These are phyloP conservation scores for Nycticebus coucang DNA, from an alignment of 2,113 vertebrate species.

Conservation along the genomic window DNA sequence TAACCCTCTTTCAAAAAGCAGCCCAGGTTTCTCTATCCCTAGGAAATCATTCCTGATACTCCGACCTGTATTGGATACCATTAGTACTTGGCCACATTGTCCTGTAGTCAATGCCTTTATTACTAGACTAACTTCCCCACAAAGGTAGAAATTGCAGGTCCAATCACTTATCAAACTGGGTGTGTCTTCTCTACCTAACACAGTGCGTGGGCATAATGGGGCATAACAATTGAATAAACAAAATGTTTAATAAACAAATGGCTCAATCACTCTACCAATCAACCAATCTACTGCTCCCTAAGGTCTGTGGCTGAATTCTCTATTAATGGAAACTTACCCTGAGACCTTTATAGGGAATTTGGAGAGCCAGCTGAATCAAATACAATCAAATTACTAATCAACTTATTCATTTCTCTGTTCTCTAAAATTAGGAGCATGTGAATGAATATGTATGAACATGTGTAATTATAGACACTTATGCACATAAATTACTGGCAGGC, in stretches of 20 bases:
- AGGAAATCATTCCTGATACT: not conserved
- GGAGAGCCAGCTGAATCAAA: conserved; percentile 77
- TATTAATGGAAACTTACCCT: conserved; percentile 61
- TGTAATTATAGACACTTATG: conserved; percentile 81
- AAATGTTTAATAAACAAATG: conserved; percentile 52
- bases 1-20: not conserved
- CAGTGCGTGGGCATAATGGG: not conserved
- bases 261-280: not conserved
- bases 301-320: conserved; percentile 26
- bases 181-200: not conserved
- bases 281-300: not conserved
- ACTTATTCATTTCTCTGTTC: conserved; percentile 76
- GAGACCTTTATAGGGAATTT: conserved; percentile 65
- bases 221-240: not conserved
- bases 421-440: conserved; percentile 75
- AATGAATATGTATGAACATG: conserved; percentile 84
- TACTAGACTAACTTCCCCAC: not conserved
- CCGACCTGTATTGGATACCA: not conserved
- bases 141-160: not conserved
- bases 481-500: conserved; percentile 80
- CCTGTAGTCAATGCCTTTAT: not conserved
- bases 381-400: conserved; percentile 82
- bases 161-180: not conserved
- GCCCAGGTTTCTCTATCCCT: not conserved
- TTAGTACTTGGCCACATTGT: not conserved